Conservation (phyloP, 2,888 invertebrate species). For the Periphyllus acericola region DNA sequence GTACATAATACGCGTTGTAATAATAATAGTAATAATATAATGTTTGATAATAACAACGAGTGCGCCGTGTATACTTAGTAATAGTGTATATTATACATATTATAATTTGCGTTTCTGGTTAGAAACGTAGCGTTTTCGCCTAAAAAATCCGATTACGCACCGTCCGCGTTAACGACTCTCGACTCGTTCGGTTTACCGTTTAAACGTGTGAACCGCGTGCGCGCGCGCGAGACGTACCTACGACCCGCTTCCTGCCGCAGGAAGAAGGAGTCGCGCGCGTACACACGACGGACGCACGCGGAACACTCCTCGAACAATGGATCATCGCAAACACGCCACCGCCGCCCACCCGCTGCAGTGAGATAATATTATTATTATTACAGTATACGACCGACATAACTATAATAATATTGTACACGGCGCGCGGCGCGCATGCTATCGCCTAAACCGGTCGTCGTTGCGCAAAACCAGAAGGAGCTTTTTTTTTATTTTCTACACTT, state of each 20-base stretch:
- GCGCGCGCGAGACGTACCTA: not conserved
- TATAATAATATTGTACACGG: not conserved
- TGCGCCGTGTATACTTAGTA: not conserved
- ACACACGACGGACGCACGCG: not conserved
- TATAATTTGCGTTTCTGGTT: not conserved
- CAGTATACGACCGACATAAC: not conserved
- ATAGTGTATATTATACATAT: not conserved
- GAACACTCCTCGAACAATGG: not conserved
- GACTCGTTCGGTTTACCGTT: not conserved
- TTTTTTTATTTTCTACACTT: not conserved
- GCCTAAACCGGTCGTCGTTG: not conserved
- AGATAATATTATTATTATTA: not conserved
- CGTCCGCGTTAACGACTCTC: not conserved
- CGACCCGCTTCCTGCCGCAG: not conserved
- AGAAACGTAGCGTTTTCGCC: not conserved
- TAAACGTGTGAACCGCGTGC: conserved; percentile 7
- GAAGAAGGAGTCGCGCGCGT: not conserved
- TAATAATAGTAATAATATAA: not conserved
- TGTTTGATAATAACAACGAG: not conserved
- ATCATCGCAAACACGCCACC: not conserved
- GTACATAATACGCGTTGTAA: not conserved
- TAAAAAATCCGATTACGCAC: not conserved
- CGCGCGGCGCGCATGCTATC: too few species aligned
- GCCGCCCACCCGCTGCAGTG: not conserved
- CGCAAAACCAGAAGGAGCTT: not conserved